phyloP scores from a whole-genome alignment of 2,888 invertebrate genomes.

The Aporophyla lueneburgensis region DNA sequence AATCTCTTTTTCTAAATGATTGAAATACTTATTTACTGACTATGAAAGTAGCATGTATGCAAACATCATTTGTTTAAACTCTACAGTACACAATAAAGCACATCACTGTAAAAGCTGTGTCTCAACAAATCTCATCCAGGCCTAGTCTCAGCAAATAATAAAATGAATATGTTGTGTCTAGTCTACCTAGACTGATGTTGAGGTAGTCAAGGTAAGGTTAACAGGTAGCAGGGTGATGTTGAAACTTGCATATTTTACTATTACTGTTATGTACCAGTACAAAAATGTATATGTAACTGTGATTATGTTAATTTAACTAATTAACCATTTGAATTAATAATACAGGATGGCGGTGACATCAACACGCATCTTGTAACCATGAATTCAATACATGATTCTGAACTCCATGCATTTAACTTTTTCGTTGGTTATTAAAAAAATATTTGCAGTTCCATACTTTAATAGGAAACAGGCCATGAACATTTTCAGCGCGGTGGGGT shows the following conservation, averaged over 20 bases:
- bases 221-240: background rate
- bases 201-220: conserved; percentile 20
- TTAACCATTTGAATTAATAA: background rate
- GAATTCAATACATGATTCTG: too few relatives aligned
- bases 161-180: conserved; percentile 1
- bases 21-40: background rate
- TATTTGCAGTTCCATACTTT: too few relatives aligned
- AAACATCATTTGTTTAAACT: background rate
- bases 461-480: too few relatives aligned
- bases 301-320: background rate
- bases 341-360: too few relatives aligned
- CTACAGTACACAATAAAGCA: background rate
- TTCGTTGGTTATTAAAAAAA: too few relatives aligned
- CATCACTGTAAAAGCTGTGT: background rate
- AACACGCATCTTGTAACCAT: too few relatives aligned
- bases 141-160: background rate
- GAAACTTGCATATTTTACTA: background rate
- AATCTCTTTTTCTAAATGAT: too few relatives aligned
- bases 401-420: too few relatives aligned
- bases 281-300: background rate
- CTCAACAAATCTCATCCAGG: background rate
- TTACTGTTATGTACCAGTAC: background rate
- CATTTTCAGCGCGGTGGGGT: too few relatives aligned
- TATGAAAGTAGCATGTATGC: background rate
- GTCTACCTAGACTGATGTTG: conserved; percentile 16